Percentiles rank a stretch among this genome's conserved stretches.
Conservation (phyloP, 2,113 vertebrate genomes). For the Machaerirhynchus nigripectus region DNA sequence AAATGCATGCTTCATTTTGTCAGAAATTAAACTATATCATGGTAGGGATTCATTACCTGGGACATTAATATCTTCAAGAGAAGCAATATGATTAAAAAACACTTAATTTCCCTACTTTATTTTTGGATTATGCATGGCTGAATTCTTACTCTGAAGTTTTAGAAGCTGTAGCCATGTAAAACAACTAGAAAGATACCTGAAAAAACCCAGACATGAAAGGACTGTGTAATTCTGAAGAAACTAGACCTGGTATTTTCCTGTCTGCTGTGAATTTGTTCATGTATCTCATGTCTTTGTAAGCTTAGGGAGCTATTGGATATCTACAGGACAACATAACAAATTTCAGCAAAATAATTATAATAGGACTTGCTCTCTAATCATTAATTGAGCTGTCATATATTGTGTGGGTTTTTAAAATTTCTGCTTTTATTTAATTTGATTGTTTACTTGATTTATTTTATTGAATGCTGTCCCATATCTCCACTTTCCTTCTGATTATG, state of each 20-base stretch:
- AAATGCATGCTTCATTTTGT: background rate
- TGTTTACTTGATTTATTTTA: background rate
- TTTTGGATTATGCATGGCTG: background rate
- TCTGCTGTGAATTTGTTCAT: background rate
- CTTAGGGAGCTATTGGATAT: background rate
- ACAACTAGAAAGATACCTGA: background rate
- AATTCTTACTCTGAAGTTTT: background rate
- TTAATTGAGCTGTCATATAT: background rate
- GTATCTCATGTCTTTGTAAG: background rate
- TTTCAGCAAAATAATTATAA: background rate
- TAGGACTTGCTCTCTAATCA: background rate
- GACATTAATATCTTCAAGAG: background rate
- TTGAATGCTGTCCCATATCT: background rate
- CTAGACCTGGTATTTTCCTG: background rate
- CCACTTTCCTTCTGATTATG: background rate
- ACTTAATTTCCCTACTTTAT: background rate
- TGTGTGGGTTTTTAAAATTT: accelerated
- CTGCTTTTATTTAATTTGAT: background rate
- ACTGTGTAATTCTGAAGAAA: background rate
- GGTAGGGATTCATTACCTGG: background rate
- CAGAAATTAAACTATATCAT: background rate
- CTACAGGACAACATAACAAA: background rate
- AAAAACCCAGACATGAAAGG: too few species aligned
- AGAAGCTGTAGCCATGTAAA: background rate
- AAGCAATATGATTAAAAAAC: background rate